Evolutionary conservation across 2,797 vertebrate species (phyloP).

Genomic region (Parauchenoglanis punctatus): DNA sequence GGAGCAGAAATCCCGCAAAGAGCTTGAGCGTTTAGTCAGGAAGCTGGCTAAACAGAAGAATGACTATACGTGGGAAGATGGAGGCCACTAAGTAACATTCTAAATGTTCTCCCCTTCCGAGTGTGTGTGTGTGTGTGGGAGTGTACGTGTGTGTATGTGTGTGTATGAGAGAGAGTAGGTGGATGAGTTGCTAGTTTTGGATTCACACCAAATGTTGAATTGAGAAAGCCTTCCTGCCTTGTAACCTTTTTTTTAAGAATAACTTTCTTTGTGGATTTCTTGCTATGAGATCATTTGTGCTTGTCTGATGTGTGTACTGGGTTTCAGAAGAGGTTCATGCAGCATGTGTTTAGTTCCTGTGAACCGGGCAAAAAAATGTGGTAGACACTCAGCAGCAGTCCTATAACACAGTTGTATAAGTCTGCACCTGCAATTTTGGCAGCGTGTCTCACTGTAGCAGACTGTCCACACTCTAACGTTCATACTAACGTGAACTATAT

Average conservation of each 20-base stretch:
- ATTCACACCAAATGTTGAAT: slow-evolving; percentile 32
- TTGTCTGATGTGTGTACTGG: neutral
- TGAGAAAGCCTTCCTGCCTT: slow-evolving; percentile 35
- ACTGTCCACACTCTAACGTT: neutral
- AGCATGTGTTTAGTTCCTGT: slow-evolving; percentile 18
- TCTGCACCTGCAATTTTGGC: neutral
- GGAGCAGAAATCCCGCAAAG: slow-evolving; percentile 93
- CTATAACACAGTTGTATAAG: neutral
- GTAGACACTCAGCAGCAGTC: slow-evolving; percentile 1
- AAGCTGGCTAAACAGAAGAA: slow-evolving; percentile 93
- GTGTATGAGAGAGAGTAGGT: slow-evolving; percentile 37
- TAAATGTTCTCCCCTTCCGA: slow-evolving; percentile 18
- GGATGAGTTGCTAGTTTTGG: slow-evolving; percentile 33
- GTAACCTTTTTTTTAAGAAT: slow-evolving; percentile 37
- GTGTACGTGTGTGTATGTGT: slow-evolving; percentile 32
- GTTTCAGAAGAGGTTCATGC: slow-evolving; percentile 27
- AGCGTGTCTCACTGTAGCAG: neutral
- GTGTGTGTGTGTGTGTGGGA: slow-evolving; percentile 24
- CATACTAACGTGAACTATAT: neutral
- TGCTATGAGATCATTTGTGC: slow-evolving; percentile 21
- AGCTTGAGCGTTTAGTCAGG: slow-evolving; percentile 90
- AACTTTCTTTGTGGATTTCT: slow-evolving; percentile 24
- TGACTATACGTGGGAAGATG: slow-evolving; percentile 86
- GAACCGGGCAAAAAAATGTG: slow-evolving; percentile 20
- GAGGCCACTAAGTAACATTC: slow-evolving; percentile 73